Base-by-base conservation (phyloP, 2,888 invertebrate genomes). In the Dryococelus australis region DNA sequence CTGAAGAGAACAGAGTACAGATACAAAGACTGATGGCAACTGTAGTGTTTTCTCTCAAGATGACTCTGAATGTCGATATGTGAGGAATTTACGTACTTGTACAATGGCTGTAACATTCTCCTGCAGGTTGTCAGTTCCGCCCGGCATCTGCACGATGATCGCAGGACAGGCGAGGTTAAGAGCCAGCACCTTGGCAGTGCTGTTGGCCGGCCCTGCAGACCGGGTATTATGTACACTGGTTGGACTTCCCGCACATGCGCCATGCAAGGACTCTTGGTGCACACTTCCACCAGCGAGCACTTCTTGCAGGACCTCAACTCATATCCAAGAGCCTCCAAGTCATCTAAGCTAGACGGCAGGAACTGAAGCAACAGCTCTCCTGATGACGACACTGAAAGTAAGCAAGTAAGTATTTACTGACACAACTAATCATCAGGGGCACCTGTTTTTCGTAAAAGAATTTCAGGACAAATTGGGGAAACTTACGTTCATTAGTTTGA, bases 191-290 rank as follows among this genome's bases (percentile, higher is more conserved):
- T 90, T 6, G 92, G 79, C 80, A 1, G 80, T 83, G 20, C 84
- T 35, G 27, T 27, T 35, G 24, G 83, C 43, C 6, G 87, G 28
- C 16, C 87, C 27, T 88, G 86, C 51, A 93, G 89, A 13, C 93
- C 92, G 10, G 93, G 92, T 83, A 93, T 90, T 4, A 93, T 89
- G 88, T 93, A 92, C 1, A 93, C 88, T 0, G 93, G 93, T 9
- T 91, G 91, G 24, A 92, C 87, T 87, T 93, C 92, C 83, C 92
- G 89, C 28, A 85, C 87, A 16, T 81, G 65, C 4, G 85, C 87
- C 26, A 92, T 91, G n/a, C 91, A 89, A 5, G 92, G 92, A 83
- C 92, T 92, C 28, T 91, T 90, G 0, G 93, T 92, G 35, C 91
- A 89, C 4, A 92, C 88, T 89, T 92, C 92, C 0, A 81, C 43